These are phyloP conservation scores for Oreocharis arfaki DNA, from an alignment of 2,113 vertebrate species.

Conservation along the genomic window DNA sequence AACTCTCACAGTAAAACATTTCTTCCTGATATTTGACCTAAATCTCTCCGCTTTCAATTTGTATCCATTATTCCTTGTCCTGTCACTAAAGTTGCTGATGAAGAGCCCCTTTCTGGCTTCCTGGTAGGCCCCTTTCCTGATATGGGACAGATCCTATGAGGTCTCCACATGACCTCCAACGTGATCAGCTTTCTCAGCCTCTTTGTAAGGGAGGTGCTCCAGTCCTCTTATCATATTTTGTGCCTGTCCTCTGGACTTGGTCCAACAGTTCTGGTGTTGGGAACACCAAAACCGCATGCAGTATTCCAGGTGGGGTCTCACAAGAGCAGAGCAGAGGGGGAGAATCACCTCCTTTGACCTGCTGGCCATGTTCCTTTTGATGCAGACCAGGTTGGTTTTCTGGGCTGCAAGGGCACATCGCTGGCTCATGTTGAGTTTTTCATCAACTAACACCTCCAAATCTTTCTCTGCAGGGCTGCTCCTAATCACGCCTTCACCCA, in stretches of 20 bases:
- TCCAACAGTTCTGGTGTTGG: not conserved
- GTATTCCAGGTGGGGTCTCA: not conserved
- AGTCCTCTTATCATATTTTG: not conserved
- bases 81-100: not conserved
- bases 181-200: not conserved
- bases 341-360: not conserved
- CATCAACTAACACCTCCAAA: not conserved
- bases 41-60: not conserved
- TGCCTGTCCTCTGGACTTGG: not conserved
- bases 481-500: not conserved
- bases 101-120: not conserved
- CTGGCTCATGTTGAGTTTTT: not conserved
- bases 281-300: not conserved
- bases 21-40: not conserved
- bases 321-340: not conserved
- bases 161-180: not conserved
- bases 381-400: not conserved
- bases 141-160: not conserved
- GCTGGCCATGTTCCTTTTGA: not conserved
- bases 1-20: not conserved
- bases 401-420: rapidly evolving
- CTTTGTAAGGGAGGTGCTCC: not conserved
- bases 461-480: not conserved
- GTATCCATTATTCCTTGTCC: not conserved
- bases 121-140: not conserved